Evolutionary conservation across 2,113 vertebrate genomes (phyloP).

Genomic region (Tympanuchus pallidicinctus): DNA sequence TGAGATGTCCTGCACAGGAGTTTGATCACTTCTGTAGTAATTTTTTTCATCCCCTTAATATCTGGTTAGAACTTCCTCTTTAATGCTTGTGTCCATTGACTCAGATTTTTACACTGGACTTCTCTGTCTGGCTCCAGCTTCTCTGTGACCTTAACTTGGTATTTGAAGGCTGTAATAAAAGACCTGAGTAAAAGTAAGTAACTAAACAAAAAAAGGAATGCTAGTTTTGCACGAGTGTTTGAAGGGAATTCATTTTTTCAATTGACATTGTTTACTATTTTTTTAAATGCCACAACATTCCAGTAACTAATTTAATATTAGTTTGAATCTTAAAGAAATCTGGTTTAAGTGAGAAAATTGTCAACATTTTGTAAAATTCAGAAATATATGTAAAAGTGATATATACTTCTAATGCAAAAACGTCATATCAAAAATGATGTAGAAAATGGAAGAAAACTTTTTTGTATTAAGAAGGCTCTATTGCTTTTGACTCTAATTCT

Average conservation of each 20-base stretch:
- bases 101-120: background rate
- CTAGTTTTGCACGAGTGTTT: background rate
- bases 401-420: background rate
- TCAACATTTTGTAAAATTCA: background rate
- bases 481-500: background rate
- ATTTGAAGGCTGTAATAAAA: background rate
- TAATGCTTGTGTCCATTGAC: rapidly evolving
- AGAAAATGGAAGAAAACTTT: rapidly evolving
- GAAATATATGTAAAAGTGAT: background rate
- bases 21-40: background rate
- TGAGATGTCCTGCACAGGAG: background rate
- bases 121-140: background rate
- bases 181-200: background rate
- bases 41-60: background rate
- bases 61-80: background rate
- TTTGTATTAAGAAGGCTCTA: background rate
- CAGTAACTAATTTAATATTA: background rate
- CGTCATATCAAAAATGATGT: background rate
- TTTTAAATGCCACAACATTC: background rate
- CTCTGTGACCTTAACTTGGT: background rate
- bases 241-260: background rate
- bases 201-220: too few relatives aligned
- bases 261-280: background rate
- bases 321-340: rapidly evolving
- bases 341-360: background rate